Evolutionary conservation across 2,888 invertebrate species (phyloP).

Genomic region (Meiosimyza decipiens): DNA sequence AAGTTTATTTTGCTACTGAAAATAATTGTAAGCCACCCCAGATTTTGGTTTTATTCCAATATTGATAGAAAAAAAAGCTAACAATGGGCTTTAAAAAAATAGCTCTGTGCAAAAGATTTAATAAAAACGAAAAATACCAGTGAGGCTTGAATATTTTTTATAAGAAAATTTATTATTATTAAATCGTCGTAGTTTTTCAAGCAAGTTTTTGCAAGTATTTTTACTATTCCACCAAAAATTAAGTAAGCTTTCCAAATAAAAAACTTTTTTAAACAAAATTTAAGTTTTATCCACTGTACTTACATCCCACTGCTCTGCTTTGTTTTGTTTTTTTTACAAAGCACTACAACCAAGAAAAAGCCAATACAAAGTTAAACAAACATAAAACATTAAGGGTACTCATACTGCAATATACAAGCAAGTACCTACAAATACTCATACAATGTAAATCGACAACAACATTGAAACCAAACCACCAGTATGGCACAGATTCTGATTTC

Average conservation of each 20-base stretch:
- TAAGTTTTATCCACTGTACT: too few species aligned
- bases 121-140: too few species aligned
- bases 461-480: slow-evolving; percentile 20
- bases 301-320: too few species aligned
- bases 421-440: slow-evolving; percentile 1
- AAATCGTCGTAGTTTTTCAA: too few species aligned
- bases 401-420: not conserved
- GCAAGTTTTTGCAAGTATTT: too few species aligned
- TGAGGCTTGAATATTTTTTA: too few species aligned
- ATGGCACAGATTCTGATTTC: slow-evolving; percentile 2
- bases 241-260: too few species aligned
- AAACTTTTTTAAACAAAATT: too few species aligned
- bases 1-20: not conserved
- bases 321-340: not conserved
- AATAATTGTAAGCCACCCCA: not conserved
- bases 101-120: too few species aligned
- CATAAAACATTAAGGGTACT: slow-evolving; percentile 21
- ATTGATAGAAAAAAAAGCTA: slow-evolving; percentile 21
- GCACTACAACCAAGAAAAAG: slow-evolving; percentile 26
- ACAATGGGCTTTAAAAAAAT: not conserved
- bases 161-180: too few species aligned
- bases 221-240: too few species aligned
- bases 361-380: slow-evolving; percentile 37
- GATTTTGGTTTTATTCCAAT: not conserved
- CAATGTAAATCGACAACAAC: slow-evolving; percentile 14